Conservation (phyloP, 2,113 vertebrate species). For the Silurus meridionalis region DNA sequence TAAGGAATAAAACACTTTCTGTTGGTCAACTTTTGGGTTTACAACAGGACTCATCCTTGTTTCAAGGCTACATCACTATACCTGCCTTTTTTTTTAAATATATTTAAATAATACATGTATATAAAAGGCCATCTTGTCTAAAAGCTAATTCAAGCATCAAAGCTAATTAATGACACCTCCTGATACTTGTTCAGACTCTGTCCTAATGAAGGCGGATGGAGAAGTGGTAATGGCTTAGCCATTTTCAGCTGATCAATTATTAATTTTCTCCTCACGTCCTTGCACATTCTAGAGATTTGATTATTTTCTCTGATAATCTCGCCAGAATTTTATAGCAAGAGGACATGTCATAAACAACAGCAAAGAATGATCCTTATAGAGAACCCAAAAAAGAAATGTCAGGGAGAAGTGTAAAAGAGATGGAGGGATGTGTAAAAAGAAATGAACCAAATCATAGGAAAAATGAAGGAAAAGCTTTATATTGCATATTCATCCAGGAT, state of each 20-base stretch:
- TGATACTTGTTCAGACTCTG: background rate
- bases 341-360: background rate
- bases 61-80: background rate
- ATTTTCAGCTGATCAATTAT: slow-evolving; percentile 10
- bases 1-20: background rate
- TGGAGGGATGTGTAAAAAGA: background rate
- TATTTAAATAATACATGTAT: background rate
- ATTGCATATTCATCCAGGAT: background rate
- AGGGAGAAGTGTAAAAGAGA: background rate
- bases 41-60: background rate
- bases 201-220: background rate
- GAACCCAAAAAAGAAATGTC: background rate
- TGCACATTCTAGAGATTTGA: background rate
- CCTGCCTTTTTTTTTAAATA: too few relatives aligned
- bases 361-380: too few relatives aligned
- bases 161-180: background rate
- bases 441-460: slow-evolving; percentile 6
- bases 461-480: background rate
- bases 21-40: background rate
- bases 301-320: background rate
- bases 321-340: background rate
- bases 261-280: background rate
- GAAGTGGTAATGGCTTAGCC: background rate
- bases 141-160: background rate
- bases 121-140: background rate